Conservation (phyloP, 1,140 invertebrate genomes). For the Mizuhopecten yessoensis region DNA sequence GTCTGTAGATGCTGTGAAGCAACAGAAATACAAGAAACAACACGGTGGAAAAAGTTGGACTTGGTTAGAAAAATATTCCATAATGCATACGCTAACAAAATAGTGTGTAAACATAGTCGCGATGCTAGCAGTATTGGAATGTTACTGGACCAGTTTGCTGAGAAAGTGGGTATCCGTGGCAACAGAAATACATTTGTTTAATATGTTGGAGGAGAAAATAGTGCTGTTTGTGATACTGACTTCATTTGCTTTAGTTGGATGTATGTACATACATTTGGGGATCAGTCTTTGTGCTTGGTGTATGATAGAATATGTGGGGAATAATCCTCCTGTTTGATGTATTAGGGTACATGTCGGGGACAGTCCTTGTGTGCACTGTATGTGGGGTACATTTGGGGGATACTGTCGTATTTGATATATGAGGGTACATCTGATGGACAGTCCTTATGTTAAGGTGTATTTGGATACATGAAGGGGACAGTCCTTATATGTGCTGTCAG, state of each 20-base stretch:
- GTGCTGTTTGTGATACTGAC: background rate
- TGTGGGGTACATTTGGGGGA: too few relatives aligned
- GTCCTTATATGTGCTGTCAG: too few relatives aligned
- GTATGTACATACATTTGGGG: background rate
- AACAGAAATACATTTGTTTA: constrained; percentile 49
- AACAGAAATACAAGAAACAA: constrained; percentile 71
- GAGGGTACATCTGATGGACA: too few relatives aligned
- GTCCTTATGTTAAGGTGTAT: too few relatives aligned
- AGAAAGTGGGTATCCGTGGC: constrained; percentile 85
- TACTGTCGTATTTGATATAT: too few relatives aligned
- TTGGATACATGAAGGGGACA: too few relatives aligned
- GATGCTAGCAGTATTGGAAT: constrained; percentile 82
- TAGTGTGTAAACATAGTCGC: constrained; percentile 85
- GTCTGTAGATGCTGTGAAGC: constrained; percentile 70
- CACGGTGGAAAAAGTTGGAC: constrained; percentile 86
- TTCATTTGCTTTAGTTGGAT: background rate
- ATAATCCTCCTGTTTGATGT: too few relatives aligned
- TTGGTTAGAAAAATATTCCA: constrained; percentile 85
- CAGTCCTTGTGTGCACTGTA: too few relatives aligned
- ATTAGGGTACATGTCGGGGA: too few relatives aligned
- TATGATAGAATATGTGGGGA: too few relatives aligned
- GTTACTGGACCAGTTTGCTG: constrained; percentile 86
- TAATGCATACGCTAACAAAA: constrained; percentile 85
- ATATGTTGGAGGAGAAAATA: background rate
- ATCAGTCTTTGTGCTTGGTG: too few relatives aligned